phyloP scores from a whole-genome alignment of 2,888 invertebrate species.

The Calameuta pallipes region DNA sequence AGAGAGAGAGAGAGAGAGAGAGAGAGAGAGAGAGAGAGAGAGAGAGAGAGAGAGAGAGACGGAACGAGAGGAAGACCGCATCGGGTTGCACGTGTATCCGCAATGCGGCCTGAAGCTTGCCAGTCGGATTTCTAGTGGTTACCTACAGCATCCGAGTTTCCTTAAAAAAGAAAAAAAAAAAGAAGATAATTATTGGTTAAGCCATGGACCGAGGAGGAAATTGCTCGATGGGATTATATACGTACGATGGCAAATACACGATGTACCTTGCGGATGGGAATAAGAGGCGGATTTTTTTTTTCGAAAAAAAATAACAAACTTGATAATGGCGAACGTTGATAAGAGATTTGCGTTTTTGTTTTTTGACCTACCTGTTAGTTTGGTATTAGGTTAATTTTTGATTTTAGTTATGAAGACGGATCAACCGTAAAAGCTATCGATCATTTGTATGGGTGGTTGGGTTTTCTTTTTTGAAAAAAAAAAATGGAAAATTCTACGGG shows the following conservation, averaged over 20 bases:
- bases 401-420: not conserved
- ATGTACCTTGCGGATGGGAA: not conserved
- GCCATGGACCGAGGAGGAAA: not conserved
- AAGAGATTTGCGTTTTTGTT: not conserved
- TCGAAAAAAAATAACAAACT: not conserved
- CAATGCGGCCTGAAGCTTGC: slow-evolving; percentile 50
- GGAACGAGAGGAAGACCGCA: slow-evolving; percentile 10
- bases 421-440: not conserved
- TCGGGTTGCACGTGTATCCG: slow-evolving; percentile 47
- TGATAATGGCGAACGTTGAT: not conserved
- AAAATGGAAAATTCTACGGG: not conserved
- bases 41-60: not conserved
- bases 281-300: not conserved
- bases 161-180: not conserved
- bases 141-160: not conserved
- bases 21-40: slow-evolving; percentile 3
- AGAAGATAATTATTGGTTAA: slow-evolving; percentile 23
- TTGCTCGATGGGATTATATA: not conserved
- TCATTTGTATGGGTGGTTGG: not conserved
- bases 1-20: not conserved
- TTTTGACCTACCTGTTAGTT: not conserved
- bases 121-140: slow-evolving; percentile 21
- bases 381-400: not conserved
- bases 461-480: too few relatives aligned
- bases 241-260: not conserved